phyloP scores from a whole-genome alignment of 2,797 vertebrate genomes.

The Vespertilio murinus region DNA sequence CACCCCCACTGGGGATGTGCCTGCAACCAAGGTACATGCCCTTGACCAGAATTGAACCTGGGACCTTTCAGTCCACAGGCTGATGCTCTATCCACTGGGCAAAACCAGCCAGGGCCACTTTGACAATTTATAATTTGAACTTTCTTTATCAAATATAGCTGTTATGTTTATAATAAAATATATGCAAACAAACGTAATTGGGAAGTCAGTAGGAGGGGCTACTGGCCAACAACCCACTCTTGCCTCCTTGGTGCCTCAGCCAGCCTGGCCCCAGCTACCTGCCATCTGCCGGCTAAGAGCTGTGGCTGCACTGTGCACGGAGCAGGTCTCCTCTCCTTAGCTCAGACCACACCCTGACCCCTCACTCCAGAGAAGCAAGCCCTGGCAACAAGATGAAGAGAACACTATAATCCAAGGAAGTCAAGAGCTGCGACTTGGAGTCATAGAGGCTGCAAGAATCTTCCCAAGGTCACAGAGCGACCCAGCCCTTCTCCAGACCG shows the following conservation, averaged over 20 bases:
- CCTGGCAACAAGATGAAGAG: neutral
- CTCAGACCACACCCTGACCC: rapidly evolving
- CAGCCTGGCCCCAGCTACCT: neutral
- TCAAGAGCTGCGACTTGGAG: neutral
- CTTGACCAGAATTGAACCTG: too few species aligned
- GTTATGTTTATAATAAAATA: neutral
- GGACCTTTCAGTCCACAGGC: too few species aligned
- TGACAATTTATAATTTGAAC: neutral
- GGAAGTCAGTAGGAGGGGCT: neutral
- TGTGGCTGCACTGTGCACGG: rapidly evolving
- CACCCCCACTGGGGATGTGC: too few species aligned
- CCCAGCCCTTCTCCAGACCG: neutral
- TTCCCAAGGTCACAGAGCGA: neutral
- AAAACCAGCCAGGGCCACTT: neutral
- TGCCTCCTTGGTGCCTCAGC: neutral
- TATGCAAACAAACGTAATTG: neutral
- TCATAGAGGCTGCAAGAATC: neutral
- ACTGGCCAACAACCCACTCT: neutral
- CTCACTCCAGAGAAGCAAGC: neutral
- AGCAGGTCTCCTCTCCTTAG: neutral
- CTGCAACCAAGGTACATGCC: too few species aligned
- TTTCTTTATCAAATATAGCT: neutral
- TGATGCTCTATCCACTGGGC: too few species aligned
- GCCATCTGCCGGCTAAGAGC: neutral
- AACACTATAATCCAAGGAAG: neutral